A percentile compares a stretch with the other conserved stretches of the same genome.
Evolutionary conservation across 2,113 vertebrate genomes (phyloP).

Genomic region (Crocuta crocuta): DNA sequence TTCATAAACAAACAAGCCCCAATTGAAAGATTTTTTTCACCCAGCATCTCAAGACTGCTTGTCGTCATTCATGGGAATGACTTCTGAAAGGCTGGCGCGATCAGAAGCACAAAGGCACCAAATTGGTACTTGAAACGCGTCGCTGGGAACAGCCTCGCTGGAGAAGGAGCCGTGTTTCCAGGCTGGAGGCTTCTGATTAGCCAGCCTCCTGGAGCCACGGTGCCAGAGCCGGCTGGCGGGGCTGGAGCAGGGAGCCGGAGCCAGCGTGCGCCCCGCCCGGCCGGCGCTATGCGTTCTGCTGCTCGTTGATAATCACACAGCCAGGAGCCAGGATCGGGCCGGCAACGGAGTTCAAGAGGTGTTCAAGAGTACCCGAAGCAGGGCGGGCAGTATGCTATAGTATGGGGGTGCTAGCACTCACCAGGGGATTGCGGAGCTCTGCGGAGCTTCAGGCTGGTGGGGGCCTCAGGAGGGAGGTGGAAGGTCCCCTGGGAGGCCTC

Average conservation of each 20-base stretch:
- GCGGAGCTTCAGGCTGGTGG: neutral
- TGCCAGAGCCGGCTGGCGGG: constrained; percentile 59
- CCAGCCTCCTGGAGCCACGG: constrained; percentile 65
- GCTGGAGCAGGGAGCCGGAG: constrained; percentile 33
- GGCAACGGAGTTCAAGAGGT: neutral
- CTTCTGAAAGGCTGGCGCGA: constrained; percentile 74
- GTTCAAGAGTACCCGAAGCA: neutral
- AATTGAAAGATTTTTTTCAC: constrained; percentile 73
- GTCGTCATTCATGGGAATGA: constrained; percentile 75
- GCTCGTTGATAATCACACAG: neutral
- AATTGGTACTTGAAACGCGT: constrained; percentile 48
- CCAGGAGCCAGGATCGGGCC: neutral
- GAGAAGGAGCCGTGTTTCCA: constrained; percentile 50
- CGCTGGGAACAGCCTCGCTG: constrained; percentile 76
- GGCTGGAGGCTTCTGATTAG: constrained; percentile 76
- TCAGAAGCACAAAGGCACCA: constrained; percentile 70
- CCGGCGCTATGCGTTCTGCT: fast-evolving
- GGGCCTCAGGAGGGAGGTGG: neutral
- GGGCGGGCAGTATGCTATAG: fast-evolving
- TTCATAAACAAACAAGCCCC: constrained; percentile 79
- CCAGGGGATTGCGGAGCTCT: neutral
- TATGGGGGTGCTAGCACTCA: fast-evolving
- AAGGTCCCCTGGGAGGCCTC: neutral
- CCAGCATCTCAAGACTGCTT: constrained; percentile 79
- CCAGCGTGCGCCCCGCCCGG: fast-evolving